Evolutionary conservation across 92 coral and sea anemone species (phyloP), one percentile per base, ranked within the genome.

Genomic region (Zoanthus sansibaricus): DNA sequence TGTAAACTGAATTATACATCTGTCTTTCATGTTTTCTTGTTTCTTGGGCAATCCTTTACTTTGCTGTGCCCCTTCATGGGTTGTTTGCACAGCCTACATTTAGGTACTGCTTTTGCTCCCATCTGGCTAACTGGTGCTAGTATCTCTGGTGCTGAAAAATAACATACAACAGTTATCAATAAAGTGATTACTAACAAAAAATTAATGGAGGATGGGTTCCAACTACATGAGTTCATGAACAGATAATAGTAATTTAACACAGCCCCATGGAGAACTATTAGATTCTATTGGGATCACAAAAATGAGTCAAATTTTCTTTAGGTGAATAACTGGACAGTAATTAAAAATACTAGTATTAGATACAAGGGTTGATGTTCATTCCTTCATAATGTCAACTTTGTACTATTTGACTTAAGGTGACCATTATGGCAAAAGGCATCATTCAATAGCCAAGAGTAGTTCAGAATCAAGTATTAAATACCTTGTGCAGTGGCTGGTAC

Each of bases 401-500:
- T 61, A 61, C 68, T 61, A 61, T 61, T 3, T 61, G 8, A 61
- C 68, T 61, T 61, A 15, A 7, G 25, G 31, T 1, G 68, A 6
- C 8, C 8, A 61, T 2, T 17, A 61, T 17, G 68, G 68, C 68
- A 61, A 17, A 61, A 56, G 13, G 13, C 3, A 56, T 12, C 16
- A 15, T 56, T 11, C 64, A 9, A 12, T 5, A 56, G 64, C 15
- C 62, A 56, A 56, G 62, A 56, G 62, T 56, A 56, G 62, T 59
- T 59, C 18, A 59, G 68, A 59, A 61, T 17, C 69, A 62, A 62
- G 69, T 7, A 62, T 62, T 62, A 62, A 62, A 62, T 17, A n/a
- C 85, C 69, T 52, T n/a, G 25, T 77, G 74, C 72, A 30, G 85
- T 79, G 71, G 85, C 71, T 52, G 85, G 85, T 52, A 79, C 20